These are phyloP conservation scores for Drosophila nikananu DNA, from an alignment of 1,140 invertebrate genomes.

Conservation along the genomic window DNA sequence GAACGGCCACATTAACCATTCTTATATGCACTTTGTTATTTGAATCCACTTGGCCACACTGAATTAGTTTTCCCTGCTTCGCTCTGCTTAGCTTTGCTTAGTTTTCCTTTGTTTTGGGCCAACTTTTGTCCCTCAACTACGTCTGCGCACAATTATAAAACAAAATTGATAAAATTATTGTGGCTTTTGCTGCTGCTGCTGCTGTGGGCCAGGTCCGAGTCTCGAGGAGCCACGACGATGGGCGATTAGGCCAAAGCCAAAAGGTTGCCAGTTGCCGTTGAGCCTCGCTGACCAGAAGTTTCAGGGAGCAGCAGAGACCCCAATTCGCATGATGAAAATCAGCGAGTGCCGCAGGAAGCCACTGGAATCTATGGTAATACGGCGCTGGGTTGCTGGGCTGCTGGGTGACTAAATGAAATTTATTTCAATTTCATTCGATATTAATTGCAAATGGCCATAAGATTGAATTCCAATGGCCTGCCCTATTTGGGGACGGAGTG, in stretches of 20 bases:
- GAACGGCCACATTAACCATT: too few species aligned
- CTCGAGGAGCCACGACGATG: constrained; percentile 64
- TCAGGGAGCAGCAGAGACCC: constrained; percentile 29
- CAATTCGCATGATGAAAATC: constrained; percentile 79
- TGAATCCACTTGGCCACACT: constrained; percentile 25
- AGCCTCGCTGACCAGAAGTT: constrained; percentile 56
- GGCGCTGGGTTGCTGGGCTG: background rate
- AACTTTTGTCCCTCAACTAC: constrained; percentile 45
- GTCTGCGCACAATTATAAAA: constrained; percentile 82
- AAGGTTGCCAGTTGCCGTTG: constrained; percentile 59
- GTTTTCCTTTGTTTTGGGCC: constrained; percentile 27
- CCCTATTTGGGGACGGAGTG: constrained; percentile 64
- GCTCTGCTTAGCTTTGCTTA: constrained; percentile 22
- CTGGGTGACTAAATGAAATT: constrained; percentile 74
- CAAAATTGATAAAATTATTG: constrained; percentile 84
- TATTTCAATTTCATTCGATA: constrained; percentile 85
- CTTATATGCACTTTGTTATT: background rate
- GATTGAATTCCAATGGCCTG: constrained; percentile 74
- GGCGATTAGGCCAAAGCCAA: constrained; percentile 74
- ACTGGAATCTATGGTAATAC: constrained; percentile 42
- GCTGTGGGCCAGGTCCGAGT: constrained; percentile 1
- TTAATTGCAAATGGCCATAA: constrained; percentile 84
- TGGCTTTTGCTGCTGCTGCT: constrained; percentile 14
- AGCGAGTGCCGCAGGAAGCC: constrained; percentile 46
- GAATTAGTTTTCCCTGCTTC: background rate